Evolutionary conservation across 2,113 vertebrate species (phyloP), one percentile per base, ranked within the genome.

Genomic region (Genyomyrus donnyi): DNA sequence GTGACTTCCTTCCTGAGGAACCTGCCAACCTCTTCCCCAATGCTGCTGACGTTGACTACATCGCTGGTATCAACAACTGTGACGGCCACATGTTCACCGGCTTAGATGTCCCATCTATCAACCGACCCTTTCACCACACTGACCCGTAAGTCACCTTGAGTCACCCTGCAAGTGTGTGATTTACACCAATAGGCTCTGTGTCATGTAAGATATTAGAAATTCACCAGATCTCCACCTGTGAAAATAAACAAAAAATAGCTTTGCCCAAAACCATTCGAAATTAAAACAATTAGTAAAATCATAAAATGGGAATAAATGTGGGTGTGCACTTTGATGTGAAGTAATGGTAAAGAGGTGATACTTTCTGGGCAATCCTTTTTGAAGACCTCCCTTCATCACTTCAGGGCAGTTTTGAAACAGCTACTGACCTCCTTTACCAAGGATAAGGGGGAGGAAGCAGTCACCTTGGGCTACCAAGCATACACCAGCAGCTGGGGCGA

Each of bases 1-100:
- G 98, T 0, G 98, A 99, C 91, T 98, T 99, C 94, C 90, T 99
- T 50, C 98, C 98, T 0, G 96, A 96, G 1, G 10, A 92, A 0
- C 98, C 98, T 0, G 15, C 92, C 39, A 96, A 96, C 0, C 95
- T 99, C 77, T 99, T 97, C 58, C 91, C 91, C 91, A 99, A 98
- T 0, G 53, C 97, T 0, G 98, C 97, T 0, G 95, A 97, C 35
- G 93, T 98, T 0, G 98, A 98, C 93, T 98, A 97, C 93, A 56
- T 99, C 0, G 96, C 91, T 0, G 98, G 98, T 49, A 89, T 94
- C 93, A 99, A 99, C 0, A 5, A 98, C 95, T 99, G 99, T 97
- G 98, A 99, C 0, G 97, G 97, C 6, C 97, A 98, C 91, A 0
- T 99, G 5, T 98, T 99, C 27, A 95, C 96, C 0, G 92, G 89